phyloP scores from a whole-genome alignment of 2,113 vertebrate genomes.

The Chloroceryle aenea region DNA sequence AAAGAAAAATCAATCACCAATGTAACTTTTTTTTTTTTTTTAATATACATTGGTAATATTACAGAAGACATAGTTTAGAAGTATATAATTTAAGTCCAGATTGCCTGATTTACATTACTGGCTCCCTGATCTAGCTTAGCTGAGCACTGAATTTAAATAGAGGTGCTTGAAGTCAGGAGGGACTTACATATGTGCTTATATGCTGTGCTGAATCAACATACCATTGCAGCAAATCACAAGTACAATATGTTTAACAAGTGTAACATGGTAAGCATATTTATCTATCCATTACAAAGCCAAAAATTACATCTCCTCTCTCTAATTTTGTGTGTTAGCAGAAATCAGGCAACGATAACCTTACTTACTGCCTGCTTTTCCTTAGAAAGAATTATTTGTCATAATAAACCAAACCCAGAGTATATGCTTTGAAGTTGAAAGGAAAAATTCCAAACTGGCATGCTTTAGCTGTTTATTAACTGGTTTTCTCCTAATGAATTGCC shows the following conservation, averaged over 20 bases:
- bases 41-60: neutral
- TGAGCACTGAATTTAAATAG: conserved; percentile 12
- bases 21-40: neutral
- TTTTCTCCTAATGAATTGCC: conserved; percentile 78
- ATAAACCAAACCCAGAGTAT: conserved; percentile 42
- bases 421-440: conserved; percentile 47
- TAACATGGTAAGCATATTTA: conserved; percentile 67
- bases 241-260: conserved; percentile 55
- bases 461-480: conserved; percentile 71
- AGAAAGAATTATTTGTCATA: conserved; percentile 60
- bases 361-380: conserved; percentile 15
- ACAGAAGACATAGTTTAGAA: neutral
- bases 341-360: conserved; percentile 20
- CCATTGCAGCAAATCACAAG: conserved; percentile 55
- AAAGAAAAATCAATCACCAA: conserved; percentile 8
- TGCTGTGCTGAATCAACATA: conserved; percentile 29
- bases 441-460: conserved; percentile 63
- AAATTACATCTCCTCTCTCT: neutral
- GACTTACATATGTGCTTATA: neutral
- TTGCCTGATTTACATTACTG: conserved; percentile 26
- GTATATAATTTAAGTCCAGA: neutral
- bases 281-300: conserved; percentile 54
- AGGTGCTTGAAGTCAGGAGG: conserved; percentile 2
- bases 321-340: conserved; percentile 46
- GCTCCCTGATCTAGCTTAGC: neutral